Evolutionary conservation across 2,797 vertebrate genomes (phyloP).

Genomic region (Cyprinodon diabolis): DNA sequence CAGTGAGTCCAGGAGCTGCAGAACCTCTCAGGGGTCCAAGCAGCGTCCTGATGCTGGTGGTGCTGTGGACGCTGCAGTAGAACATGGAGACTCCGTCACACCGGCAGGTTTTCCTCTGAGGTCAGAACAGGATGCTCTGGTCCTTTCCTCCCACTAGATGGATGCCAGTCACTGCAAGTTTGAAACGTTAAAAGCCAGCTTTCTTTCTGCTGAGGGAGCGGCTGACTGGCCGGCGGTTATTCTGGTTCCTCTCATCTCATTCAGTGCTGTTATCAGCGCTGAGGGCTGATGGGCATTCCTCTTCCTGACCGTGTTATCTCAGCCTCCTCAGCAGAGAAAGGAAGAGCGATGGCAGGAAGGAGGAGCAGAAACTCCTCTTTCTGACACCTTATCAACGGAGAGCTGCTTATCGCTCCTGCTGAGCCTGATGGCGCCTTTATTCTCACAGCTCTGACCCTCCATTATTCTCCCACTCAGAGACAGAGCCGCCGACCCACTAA

Average conservation of each 20-base stretch:
- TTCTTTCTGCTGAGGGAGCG: not conserved
- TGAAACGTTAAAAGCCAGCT: not conserved
- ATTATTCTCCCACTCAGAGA: conserved; percentile 82
- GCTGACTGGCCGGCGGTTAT: conserved; percentile 25
- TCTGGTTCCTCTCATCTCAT: conserved; percentile 44
- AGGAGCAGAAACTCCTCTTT: conserved; percentile 59
- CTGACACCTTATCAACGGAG: conserved; percentile 65
- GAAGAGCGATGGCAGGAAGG: conserved; percentile 44
- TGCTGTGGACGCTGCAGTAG: too few relatives aligned
- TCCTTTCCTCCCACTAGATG: too few relatives aligned
- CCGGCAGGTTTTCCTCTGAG: too few relatives aligned
- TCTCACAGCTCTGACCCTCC: conserved; percentile 81
- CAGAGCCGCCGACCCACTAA: conserved; percentile 61
- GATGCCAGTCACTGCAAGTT: too few relatives aligned
- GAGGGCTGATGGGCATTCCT: conserved; percentile 65
- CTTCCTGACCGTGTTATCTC: conserved; percentile 63
- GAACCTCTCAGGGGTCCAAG: too few relatives aligned
- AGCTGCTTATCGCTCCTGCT: conserved; percentile 81
- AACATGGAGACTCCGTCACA: too few relatives aligned
- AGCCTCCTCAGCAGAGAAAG: conserved; percentile 53
- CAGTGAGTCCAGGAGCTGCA: too few relatives aligned
- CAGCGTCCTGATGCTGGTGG: too few relatives aligned
- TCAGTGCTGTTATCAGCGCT: conserved; percentile 70
- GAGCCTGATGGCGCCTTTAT: conserved; percentile 81
- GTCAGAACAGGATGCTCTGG: too few relatives aligned